These are phyloP conservation scores for Mormyrus proboscirostris DNA, from an alignment of 2,797 vertebrate genomes.

Conservation along the genomic window DNA sequence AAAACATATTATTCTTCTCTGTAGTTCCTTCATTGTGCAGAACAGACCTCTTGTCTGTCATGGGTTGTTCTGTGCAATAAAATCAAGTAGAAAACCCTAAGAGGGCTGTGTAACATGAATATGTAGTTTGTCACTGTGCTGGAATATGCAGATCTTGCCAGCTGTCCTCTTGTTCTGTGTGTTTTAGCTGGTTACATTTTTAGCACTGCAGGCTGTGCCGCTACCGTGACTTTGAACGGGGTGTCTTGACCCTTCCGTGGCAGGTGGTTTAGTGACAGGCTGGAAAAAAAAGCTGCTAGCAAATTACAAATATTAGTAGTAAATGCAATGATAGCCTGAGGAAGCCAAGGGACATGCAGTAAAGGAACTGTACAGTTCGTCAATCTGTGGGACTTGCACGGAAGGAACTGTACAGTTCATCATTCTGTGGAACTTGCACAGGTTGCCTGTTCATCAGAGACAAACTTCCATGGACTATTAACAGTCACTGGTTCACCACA, in stretches of 20 bases:
- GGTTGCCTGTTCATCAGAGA: background rate
- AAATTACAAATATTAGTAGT: background rate
- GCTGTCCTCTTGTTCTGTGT: background rate
- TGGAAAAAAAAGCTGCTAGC: background rate
- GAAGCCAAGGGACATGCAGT: background rate
- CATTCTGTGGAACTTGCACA: background rate
- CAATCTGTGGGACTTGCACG: no score
- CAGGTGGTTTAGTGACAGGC: background rate
- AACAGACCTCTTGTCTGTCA: background rate
- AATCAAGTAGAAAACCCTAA: background rate
- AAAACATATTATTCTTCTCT: background rate
- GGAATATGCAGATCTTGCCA: slow-evolving; percentile 4
- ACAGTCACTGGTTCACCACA: background rate
- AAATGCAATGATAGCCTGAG: background rate
- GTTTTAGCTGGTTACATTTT: background rate
- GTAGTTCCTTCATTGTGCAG: background rate
- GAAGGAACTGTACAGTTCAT: background rate
- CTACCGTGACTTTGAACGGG: background rate
- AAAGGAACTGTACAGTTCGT: no score
- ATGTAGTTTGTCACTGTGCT: background rate
- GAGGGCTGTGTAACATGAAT: background rate
- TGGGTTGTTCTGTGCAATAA: background rate
- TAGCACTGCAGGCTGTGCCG: background rate
- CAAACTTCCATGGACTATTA: background rate
- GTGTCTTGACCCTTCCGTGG: background rate